Evolutionary conservation across 30 jellyfish, hydroid and myxozoan species (phyloP), one percentile per base, ranked within the genome.

Genomic region (Hydra vulgaris): DNA sequence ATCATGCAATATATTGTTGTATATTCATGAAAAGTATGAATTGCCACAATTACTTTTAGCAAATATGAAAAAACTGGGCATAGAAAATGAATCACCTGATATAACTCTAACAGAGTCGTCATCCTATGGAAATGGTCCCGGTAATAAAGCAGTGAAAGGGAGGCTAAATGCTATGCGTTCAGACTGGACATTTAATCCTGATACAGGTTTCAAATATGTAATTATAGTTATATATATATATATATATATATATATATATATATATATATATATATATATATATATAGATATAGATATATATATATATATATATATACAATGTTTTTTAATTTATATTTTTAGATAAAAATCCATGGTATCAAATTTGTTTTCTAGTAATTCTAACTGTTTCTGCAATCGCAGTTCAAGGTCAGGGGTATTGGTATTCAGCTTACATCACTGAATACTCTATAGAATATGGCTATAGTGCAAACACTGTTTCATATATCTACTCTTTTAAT

Each of bases 351-450:
- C 83, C 83, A 17, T 75, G 83, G 83, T 17, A 23, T 23, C 83
- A 75, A 75, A 70, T n/a, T 25, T 75, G 83, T 53, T 75, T 75
- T 26, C 0, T 21, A 0, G 21, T 4, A 17, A 0, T 0, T 0
- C 53, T 21, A 75, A 15, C 21, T 1, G 56, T 75, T 26, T 25
- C 69, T 0, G 83, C 83, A 12, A 18, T 75, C 1, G 83, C 83
- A 17, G 20, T 75, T n/a, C 83, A 75, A 16, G 83, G 83, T 15
- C 83, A 75, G 26, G 83, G 83, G 24, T 75, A 23, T 54, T 4
- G 26, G 17, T 21, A 26, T 75, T 15, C 20, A 21, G 83, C 18
- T n/a, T 7, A 70, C 53, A 70, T 75, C 18, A 17, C 56, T 15
- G 24, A 26, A 4, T 75, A 75, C 71, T 23, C 21, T 19, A 75